Percentiles rank a stretch among this genome's conserved stretches.
phyloP scores from a whole-genome alignment of 1,140 invertebrate species.

The Apis dorsata region DNA sequence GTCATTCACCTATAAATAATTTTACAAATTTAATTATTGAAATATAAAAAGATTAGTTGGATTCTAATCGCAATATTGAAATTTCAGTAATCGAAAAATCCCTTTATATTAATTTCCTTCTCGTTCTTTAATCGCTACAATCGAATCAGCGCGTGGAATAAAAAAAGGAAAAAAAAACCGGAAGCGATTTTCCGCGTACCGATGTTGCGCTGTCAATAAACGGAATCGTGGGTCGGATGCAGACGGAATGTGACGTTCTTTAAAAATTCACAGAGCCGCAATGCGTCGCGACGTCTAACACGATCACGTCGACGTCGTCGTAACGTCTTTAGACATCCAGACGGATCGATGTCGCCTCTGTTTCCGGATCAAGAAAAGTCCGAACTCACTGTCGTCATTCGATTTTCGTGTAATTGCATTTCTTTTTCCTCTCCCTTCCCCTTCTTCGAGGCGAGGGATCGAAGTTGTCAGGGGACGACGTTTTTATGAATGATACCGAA shows the following conservation, averaged over 20 bases:
- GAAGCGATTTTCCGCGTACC: background rate
- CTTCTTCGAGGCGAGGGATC: background rate
- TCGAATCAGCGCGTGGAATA: no score
- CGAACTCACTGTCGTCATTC: constrained; percentile 12
- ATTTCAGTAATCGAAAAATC: no score
- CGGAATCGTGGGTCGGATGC: no score
- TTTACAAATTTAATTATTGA: no score
- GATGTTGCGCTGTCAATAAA: constrained; percentile 30
- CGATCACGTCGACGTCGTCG: constrained; percentile 41
- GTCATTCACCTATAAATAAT: no score
- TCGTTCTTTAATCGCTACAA: no score
- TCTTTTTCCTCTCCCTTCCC: no score
- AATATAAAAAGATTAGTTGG: no score
- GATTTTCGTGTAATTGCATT: constrained; percentile 44
- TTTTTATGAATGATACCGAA: constrained; percentile 40
- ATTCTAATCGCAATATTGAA: no score
- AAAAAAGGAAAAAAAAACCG: background rate
- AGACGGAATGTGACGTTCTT: constrained; percentile 25
- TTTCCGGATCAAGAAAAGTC: background rate
- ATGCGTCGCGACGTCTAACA: constrained; percentile 41
- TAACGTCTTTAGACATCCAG: constrained; percentile 35
- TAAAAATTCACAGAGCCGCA: constrained; percentile 57
- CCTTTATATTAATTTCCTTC: no score
- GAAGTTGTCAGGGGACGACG: background rate
- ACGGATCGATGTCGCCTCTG: constrained; percentile 19